phyloP scores from a whole-genome alignment of 2,888 invertebrate species.

The Torymus auratus region DNA sequence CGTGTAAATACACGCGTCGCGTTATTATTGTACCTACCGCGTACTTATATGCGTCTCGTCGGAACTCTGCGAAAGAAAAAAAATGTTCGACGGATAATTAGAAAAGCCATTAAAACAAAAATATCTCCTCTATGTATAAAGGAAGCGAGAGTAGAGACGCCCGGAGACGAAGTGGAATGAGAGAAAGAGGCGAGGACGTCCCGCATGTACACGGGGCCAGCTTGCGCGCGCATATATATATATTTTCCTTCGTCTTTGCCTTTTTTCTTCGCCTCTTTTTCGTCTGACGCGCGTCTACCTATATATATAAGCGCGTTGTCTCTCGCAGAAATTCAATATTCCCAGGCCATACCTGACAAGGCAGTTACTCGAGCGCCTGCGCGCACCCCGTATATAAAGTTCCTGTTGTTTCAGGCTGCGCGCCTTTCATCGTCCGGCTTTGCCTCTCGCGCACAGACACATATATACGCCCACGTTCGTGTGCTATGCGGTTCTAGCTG shows the following conservation, averaged over 20 bases:
- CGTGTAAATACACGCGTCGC: background rate
- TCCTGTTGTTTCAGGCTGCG: conserved; percentile 47
- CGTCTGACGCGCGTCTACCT: background rate
- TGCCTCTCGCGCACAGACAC: too few species aligned
- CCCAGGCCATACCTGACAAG: conserved; percentile 26
- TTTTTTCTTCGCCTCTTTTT: background rate
- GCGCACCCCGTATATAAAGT: conserved; percentile 30
- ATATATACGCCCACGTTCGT: too few species aligned
- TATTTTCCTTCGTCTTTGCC: background rate
- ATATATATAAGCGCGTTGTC: background rate
- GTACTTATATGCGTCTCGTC: background rate
- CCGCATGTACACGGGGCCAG: background rate
- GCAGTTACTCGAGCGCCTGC: conserved; percentile 26
- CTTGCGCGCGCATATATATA: background rate
- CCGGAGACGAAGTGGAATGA: background rate
- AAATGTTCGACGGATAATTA: conserved; percentile 20
- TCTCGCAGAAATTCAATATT: conserved; percentile 47
- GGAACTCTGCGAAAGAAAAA: background rate
- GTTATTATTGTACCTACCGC: background rate
- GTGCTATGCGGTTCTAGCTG: too few species aligned
- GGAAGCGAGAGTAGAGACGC: too few species aligned
- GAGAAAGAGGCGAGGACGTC: background rate
- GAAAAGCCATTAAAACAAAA: conserved; percentile 38
- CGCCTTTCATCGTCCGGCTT: conserved; percentile 18
- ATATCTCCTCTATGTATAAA: background rate